Evolutionary conservation across 1,140 invertebrate species (phyloP).

Genomic region (Drosophila micromelanica): DNA sequence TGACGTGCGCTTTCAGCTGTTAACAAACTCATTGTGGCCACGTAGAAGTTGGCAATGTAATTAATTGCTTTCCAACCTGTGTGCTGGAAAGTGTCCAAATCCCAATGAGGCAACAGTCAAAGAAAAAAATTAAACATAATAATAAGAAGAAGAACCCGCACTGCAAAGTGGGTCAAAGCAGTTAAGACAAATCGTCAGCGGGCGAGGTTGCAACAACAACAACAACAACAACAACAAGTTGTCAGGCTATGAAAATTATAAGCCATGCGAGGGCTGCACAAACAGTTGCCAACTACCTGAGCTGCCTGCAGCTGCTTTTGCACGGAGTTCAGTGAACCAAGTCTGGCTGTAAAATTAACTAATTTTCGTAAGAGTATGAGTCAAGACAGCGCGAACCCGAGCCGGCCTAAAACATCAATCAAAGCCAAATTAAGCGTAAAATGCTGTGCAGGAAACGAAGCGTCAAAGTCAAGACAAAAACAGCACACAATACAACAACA

Average conservation of each 20-base stretch:
- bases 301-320: slow-evolving; percentile 19
- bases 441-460: slow-evolving; percentile 54
- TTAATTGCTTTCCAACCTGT: slow-evolving; percentile 74
- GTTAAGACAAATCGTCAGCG: slow-evolving; percentile 34
- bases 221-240: slow-evolving; percentile 46
- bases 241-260: slow-evolving; percentile 49
- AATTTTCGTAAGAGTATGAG: slow-evolving; percentile 44
- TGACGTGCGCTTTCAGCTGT: slow-evolving; percentile 68
- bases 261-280: slow-evolving; percentile 18
- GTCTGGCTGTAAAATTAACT: slow-evolving; percentile 38
- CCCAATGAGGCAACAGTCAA: slow-evolving; percentile 10
- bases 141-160: slow-evolving; percentile 23
- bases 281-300: neutral
- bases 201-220: slow-evolving; percentile 46
- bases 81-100: slow-evolving; percentile 47
- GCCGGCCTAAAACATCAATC: slow-evolving; percentile 73
- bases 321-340: slow-evolving; percentile 62
- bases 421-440: slow-evolving; percentile 82
- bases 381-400: slow-evolving; percentile 15
- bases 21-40: slow-evolving; percentile 70
- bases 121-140: neutral
- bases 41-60: slow-evolving; percentile 70
- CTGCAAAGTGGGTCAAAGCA: slow-evolving; percentile 56
- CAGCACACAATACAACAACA: slow-evolving; percentile 6
- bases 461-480: slow-evolving; percentile 40